phyloP scores from a whole-genome alignment of 2,888 invertebrate genomes.

The Philonicus albiceps region DNA sequence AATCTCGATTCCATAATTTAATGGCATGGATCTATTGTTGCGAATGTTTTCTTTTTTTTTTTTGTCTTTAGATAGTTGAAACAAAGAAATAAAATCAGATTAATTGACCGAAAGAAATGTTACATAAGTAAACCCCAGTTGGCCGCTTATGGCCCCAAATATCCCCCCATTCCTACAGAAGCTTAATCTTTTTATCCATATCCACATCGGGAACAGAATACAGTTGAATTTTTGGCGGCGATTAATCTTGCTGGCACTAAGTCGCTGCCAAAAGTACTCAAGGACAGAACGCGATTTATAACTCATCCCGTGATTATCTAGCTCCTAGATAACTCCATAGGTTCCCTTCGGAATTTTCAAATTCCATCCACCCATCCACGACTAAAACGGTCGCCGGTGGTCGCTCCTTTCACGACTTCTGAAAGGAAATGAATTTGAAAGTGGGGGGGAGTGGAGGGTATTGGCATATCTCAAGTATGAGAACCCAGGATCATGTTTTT shows the following conservation, averaged over 20 bases:
- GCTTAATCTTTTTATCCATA: not conserved
- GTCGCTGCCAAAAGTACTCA: conserved; percentile 34
- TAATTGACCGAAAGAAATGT: not conserved
- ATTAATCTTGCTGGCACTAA: conserved; percentile 30
- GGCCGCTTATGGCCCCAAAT: not conserved
- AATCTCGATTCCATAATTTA: not conserved
- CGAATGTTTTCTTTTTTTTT: not conserved
- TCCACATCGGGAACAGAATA: not conserved
- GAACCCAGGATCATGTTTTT: conserved; percentile 3
- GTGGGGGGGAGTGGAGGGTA: not conserved
- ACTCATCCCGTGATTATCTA: conserved; percentile 23
- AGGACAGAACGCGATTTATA: conserved; percentile 28
- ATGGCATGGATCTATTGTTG: not conserved
- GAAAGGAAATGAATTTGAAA: conserved; percentile 33
- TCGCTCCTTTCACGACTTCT: not conserved
- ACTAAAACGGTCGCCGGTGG: not conserved
- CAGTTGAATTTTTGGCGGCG: not conserved
- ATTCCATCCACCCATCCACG: not conserved
- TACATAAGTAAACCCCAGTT: not conserved
- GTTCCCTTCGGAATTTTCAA: not conserved
- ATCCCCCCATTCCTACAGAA: not conserved
- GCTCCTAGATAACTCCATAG: not conserved
- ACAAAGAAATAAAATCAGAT: not conserved
- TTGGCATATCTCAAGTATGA: not conserved
- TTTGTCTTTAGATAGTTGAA: not conserved